A percentile compares a stretch with the other conserved stretches of the same genome.
phyloP scores from a whole-genome alignment of 2,888 invertebrate genomes.

The Agrotis puta region DNA sequence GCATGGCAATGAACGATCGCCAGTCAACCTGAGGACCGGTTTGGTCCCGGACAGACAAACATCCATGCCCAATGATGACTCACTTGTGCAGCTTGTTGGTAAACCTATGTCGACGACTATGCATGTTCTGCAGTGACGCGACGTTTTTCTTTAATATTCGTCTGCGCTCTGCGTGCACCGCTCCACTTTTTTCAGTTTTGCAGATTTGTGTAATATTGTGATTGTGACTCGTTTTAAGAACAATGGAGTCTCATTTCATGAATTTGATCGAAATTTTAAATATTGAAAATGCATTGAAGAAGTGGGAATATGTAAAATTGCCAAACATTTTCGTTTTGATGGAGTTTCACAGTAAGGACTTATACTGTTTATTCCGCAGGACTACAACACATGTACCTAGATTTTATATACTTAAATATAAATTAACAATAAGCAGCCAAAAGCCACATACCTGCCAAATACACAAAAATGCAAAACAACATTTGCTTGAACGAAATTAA shows the following conservation, averaged over 20 bases:
- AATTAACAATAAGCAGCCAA: neutral
- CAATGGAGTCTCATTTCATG: conserved; percentile 5
- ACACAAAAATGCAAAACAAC: neutral
- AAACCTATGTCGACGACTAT: conserved; percentile 15
- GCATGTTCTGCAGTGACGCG: conserved; percentile 25
- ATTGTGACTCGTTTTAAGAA: conserved; percentile 5
- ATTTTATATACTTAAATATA: neutral
- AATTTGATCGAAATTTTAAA: conserved; percentile 27
- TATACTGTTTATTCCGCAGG: neutral
- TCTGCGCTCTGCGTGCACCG: neutral
- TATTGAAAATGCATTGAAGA: neutral
- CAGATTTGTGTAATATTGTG: neutral
- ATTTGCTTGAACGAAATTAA: conserved; percentile 6
- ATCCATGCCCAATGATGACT: conserved; percentile 69
- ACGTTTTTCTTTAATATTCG: conserved; percentile 13
- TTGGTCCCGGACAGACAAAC: conserved; percentile 64
- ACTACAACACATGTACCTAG: neutral
- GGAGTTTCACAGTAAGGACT: conserved; percentile 4
- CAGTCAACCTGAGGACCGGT: conserved; percentile 70
- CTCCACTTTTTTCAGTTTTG: neutral
- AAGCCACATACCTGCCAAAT: no score
- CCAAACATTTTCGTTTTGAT: conserved; percentile 5
- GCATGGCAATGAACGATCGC: conserved; percentile 74
- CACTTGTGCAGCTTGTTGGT: conserved; percentile 67
- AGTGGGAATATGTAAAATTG: conserved; percentile 20